Evolutionary conservation across 2,113 vertebrate species (phyloP).

Genomic region (Ptilonorhynchus violaceus): DNA sequence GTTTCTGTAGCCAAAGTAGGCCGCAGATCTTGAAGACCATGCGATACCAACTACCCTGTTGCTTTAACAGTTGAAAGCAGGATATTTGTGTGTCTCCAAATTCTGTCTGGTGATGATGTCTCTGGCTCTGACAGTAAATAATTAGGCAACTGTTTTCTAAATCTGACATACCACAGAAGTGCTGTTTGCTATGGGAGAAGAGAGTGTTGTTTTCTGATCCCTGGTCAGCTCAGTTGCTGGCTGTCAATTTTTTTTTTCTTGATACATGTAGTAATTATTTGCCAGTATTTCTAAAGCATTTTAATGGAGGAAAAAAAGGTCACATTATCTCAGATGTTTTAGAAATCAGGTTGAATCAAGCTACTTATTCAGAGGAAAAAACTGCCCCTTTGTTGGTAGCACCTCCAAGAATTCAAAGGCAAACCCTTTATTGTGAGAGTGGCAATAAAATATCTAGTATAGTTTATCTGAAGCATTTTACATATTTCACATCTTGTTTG

Average conservation of each 20-base stretch:
- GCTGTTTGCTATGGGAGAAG: conserved; percentile 16
- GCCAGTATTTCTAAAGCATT: not conserved
- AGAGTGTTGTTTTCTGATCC: not conserved
- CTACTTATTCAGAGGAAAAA: not conserved
- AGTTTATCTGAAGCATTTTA: not conserved
- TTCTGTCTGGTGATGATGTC: not conserved
- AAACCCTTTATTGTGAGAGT: not conserved
- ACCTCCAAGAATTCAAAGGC: not conserved
- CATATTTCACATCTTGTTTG: not conserved
- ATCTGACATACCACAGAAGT: conserved; percentile 10
- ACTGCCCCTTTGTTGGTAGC: not conserved
- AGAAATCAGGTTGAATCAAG: conserved; percentile 22
- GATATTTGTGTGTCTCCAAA: conserved; percentile 21
- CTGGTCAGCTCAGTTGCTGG: not conserved
- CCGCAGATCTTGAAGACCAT: not conserved
- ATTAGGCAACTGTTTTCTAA: conserved; percentile 60
- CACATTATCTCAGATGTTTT: not conserved
- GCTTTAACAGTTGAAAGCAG: not conserved
- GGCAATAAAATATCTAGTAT: not conserved
- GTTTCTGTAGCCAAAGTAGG: not conserved
- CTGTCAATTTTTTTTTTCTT: not conserved
- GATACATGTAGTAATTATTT: not conserved
- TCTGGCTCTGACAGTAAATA: conserved; percentile 57
- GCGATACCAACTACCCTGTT: not conserved
- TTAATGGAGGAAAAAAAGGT: not conserved